phyloP scores from a whole-genome alignment of 1,140 invertebrate species.

The Magallana ariakensis region DNA sequence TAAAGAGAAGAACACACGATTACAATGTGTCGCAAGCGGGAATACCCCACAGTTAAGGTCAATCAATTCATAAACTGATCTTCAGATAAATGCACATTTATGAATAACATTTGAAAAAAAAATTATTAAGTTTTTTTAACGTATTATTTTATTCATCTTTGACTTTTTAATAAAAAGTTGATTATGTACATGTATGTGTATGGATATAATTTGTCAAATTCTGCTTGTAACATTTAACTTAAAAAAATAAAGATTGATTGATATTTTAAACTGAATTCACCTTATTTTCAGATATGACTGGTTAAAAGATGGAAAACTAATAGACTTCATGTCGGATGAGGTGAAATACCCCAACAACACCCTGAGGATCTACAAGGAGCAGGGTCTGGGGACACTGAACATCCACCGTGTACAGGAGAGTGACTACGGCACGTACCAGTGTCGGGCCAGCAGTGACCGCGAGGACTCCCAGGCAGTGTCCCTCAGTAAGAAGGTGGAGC shows the following conservation, averaged over 20 bases:
- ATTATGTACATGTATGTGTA: too few relatives aligned
- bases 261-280: too few relatives aligned
- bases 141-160: too few relatives aligned
- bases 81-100: too few relatives aligned
- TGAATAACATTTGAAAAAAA: too few relatives aligned
- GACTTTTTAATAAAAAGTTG: too few relatives aligned
- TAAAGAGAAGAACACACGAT: slow-evolving; percentile 29
- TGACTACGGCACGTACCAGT: slow-evolving; percentile 38
- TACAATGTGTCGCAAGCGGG: slow-evolving; percentile 27
- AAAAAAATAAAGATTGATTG: too few relatives aligned
- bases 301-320: slow-evolving; percentile 44
- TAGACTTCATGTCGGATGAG: slow-evolving; percentile 7
- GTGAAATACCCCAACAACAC: slow-evolving; percentile 25
- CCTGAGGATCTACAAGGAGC: slow-evolving; percentile 18
- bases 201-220: too few relatives aligned
- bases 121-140: too few relatives aligned
- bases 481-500: slow-evolving; percentile 31
- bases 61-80: neutral
- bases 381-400: slow-evolving; percentile 19
- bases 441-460: slow-evolving; percentile 4
- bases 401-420: slow-evolving; percentile 26
- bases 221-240: too few relatives aligned
- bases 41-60: slow-evolving; percentile 3
- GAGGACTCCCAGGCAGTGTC: neutral
- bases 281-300: slow-evolving; percentile 29